Conservation (phyloP, 2,797 vertebrate species). For the Acropternis orthonyx region DNA sequence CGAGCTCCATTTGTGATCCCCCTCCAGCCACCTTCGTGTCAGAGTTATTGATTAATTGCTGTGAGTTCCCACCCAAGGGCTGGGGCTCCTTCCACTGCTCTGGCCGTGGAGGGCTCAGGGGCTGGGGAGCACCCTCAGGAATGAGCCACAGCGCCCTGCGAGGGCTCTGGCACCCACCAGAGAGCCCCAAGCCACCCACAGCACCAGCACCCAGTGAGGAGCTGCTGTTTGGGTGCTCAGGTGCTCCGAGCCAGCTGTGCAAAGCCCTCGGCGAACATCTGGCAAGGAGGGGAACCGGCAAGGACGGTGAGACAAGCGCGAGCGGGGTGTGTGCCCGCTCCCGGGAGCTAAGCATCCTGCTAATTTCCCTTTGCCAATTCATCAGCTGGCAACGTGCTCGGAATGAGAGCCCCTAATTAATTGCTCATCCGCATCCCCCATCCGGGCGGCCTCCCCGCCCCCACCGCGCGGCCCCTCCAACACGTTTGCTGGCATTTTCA, state of each 20-base stretch:
- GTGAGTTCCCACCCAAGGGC: neutral
- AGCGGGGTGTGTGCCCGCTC: neutral
- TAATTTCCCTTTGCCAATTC: constrained; percentile 61
- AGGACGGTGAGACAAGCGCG: neutral
- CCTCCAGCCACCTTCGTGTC: neutral
- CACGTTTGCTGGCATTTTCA: constrained; percentile 88
- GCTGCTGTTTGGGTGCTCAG: neutral
- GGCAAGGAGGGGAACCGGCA: neutral
- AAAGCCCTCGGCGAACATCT: neutral
- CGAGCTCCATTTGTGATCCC: neutral
- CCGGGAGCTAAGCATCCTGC: constrained; percentile 19
- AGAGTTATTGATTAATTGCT: constrained; percentile 44
- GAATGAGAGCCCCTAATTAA: constrained; percentile 93
- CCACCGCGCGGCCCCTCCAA: constrained; percentile 54
- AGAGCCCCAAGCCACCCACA: accelerated
- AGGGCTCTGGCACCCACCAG: neutral
- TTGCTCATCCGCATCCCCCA: constrained; percentile 84
- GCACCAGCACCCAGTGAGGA: neutral
- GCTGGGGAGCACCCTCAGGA: neutral
- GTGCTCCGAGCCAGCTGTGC: constrained; percentile 29
- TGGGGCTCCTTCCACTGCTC: neutral
- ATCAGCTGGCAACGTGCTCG: constrained; percentile 57
- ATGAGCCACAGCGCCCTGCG: neutral
- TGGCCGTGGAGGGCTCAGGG: neutral
- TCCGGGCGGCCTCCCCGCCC: constrained; percentile 22